Evolutionary conservation across 2,113 vertebrate genomes (phyloP).

Genomic region (Toxotes jaculatrix): DNA sequence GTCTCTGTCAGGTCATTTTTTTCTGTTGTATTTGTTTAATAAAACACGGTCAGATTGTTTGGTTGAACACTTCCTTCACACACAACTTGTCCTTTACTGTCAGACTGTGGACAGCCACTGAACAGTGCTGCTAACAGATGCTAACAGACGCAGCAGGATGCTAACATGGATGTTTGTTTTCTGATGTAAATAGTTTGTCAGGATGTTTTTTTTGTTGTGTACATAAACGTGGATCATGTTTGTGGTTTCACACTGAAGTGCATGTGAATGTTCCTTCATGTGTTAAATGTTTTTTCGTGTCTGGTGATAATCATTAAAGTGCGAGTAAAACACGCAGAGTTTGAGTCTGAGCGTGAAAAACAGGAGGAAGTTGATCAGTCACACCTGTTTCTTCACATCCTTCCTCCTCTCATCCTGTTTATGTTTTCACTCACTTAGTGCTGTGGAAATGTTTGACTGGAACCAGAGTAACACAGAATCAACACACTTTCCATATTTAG

Average conservation of each 20-base stretch:
- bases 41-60: background rate
- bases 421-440: constrained; percentile 15
- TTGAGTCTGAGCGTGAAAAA: background rate
- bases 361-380: constrained; percentile 47
- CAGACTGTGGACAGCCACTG: too few relatives aligned
- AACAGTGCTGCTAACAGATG: background rate
- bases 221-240: background rate
- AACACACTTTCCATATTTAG: too few relatives aligned
- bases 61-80: too few relatives aligned
- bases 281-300: background rate
- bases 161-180: background rate
- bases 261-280: background rate
- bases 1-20: background rate
- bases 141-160: background rate
- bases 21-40: background rate
- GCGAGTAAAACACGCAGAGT: background rate
- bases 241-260: background rate
- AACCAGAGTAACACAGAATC: background rate
- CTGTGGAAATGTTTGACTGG: background rate
- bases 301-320: background rate
- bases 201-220: too few relatives aligned
- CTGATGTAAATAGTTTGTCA: background rate
- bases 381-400: constrained; percentile 48
- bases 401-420: constrained; percentile 60
- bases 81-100: background rate